A percentile compares a stretch with the other conserved stretches of the same genome.
phyloP scores from a whole-genome alignment of 2,113 vertebrate genomes.

The Sarotherodon lohbergeri region DNA sequence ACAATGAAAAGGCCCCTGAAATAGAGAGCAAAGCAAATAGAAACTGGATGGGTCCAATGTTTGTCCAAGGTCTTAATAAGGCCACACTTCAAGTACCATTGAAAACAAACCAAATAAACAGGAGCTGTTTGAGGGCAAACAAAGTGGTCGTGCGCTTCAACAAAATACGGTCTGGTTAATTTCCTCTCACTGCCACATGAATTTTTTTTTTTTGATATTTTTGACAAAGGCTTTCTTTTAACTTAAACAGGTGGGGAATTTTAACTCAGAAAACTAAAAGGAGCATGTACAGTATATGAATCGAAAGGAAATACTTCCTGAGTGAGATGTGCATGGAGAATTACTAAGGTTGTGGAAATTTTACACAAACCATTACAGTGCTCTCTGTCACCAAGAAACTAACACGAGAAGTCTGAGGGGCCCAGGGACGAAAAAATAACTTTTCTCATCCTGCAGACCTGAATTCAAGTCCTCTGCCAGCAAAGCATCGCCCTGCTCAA shows the following conservation, averaged over 20 bases:
- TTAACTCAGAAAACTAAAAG: not conserved
- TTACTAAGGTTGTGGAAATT: not conserved
- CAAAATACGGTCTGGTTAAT: conserved; percentile 1
- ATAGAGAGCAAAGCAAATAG: conserved; percentile 69
- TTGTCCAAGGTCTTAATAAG: conserved; percentile 70
- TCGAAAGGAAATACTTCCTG: not conserved
- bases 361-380: conserved; percentile 2
- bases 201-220: not conserved
- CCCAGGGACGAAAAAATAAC: not conserved
- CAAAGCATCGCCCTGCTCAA: not conserved
- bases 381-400: not conserved
- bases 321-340: not conserved
- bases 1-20: conserved; percentile 64
- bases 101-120: conserved; percentile 57
- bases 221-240: not conserved
- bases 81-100: conserved; percentile 60
- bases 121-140: conserved; percentile 2
- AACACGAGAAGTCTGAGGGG: not conserved
- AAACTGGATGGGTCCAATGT: conserved; percentile 51
- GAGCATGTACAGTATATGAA: not conserved
- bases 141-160: not conserved
- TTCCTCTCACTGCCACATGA: conserved; percentile 20
- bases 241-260: not conserved
- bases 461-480: not conserved
- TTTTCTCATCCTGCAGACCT: not conserved